Base-by-base conservation (phyloP, 1,140 invertebrate species). In the Rhagoletis pomonella region DNA sequence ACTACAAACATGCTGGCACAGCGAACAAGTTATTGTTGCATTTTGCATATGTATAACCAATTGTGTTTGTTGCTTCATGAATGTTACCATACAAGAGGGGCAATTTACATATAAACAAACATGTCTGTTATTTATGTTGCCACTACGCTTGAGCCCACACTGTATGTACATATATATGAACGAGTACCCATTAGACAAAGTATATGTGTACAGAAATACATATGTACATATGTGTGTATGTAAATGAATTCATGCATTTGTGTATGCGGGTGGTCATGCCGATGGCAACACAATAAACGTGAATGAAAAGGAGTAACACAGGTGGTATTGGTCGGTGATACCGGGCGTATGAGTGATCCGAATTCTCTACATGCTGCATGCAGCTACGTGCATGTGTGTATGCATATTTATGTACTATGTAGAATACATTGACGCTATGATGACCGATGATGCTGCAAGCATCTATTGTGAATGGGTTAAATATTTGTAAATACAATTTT, bases 401-500 rank as follows among this genome's bases (percentile, higher is more conserved):
- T 39, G 19, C 6, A 39, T 67, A 29, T 67, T 12, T 64, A 19
- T 64, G n/a, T n/a, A n/a, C n/a, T 64, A 64, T 64, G n/a, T 19
- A n/a, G 62, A 19, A 19, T 6, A 19, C n/a, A 64, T 6, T 64
- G 65, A 42, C 39, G 39, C 42, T 73, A 44, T 42, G 39, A 0
- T n/a, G n/a, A n/a, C 17, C 4, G 64, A 29, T 42, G 67, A 39
- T 14, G 42, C 14, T 47, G 67, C 17, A 39, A 73, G 39, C 67
- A 47, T 3, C 67, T 73, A 47, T 73, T 73, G 67, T 73, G 67
- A 73, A 73, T 73, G 39, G 67, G 42, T 73, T 73, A 73, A 73
- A 73, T 73, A 42, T 73, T 73, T n/a, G 67, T 44, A 73, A 73
- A 73, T 73, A 47, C 67, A 73, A 73, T 47, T 73, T 73, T 73